phyloP scores from a whole-genome alignment of 2,113 vertebrate species.

The Diglossa brunneiventris region DNA sequence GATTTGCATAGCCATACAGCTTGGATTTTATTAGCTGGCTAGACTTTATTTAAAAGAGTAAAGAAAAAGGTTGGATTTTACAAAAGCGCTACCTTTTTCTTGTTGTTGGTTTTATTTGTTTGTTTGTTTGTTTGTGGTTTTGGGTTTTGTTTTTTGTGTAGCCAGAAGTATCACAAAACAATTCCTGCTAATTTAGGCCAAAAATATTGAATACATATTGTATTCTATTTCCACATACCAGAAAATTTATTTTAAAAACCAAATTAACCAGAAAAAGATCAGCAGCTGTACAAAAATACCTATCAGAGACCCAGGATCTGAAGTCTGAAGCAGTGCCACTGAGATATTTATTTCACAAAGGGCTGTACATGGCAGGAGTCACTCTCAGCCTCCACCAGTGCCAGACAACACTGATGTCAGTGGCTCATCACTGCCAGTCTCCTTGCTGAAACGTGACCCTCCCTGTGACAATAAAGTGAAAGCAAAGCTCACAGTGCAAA shows the following conservation, averaged over 20 bases:
- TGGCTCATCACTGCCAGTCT: neutral
- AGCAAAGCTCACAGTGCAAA: neutral
- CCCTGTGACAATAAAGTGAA: neutral
- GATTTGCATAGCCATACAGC: neutral
- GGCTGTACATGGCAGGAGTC: neutral
- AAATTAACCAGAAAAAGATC: neutral
- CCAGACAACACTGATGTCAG: neutral
- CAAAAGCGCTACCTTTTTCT: neutral
- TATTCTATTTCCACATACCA: neutral
- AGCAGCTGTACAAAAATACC: neutral
- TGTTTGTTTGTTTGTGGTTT: neutral
- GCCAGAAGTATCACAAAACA: neutral
- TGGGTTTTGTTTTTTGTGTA: neutral
- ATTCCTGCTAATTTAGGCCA: neutral
- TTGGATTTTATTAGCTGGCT: neutral
- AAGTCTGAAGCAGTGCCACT: neutral
- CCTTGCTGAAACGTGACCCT: neutral
- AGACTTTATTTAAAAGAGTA: neutral
- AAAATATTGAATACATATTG: neutral
- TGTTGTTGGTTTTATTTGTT: neutral
- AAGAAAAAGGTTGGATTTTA: neutral
- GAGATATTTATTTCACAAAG: neutral
- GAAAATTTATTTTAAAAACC: neutral
- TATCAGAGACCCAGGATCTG: neutral
- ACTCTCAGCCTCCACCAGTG: neutral